Conservation (phyloP, 1,140 invertebrate genomes). For the Platyura marginata region DNA sequence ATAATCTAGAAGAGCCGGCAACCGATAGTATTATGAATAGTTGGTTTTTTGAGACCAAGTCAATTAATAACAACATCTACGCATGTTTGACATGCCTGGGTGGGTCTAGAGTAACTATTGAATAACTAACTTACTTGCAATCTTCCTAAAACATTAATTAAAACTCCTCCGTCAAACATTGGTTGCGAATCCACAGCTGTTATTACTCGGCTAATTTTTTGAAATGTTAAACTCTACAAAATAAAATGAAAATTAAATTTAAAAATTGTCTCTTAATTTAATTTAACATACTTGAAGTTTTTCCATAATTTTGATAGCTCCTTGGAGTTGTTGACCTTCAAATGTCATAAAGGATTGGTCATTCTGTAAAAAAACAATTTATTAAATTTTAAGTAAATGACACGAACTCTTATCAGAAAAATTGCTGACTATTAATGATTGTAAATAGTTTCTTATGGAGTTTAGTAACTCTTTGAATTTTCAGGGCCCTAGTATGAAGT, state of each 20-base stretch:
- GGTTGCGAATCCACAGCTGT: conserved; percentile 90
- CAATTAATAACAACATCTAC: no score
- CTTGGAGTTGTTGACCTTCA: conserved; percentile 81
- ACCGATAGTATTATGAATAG: no score
- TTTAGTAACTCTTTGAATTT: no score
- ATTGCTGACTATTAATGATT: no score
- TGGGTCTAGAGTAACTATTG: no score
- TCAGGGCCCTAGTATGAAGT: no score
- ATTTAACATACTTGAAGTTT: conserved; percentile 65
- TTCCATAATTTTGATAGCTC: conserved; percentile 82
- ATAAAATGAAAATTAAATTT: conserved; percentile 6
- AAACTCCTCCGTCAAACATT: conserved; percentile 84
- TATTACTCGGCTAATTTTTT: conserved; percentile 81
- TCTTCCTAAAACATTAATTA: conserved; percentile 85
- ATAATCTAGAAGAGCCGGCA: no score
- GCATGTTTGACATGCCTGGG: no score
- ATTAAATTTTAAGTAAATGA: neutral
- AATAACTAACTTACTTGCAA: conserved; percentile 72
- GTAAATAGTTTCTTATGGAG: no score
- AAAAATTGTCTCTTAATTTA: neutral
- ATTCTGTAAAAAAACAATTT: conserved; percentile 36
- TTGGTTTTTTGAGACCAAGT: no score
- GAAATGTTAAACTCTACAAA: conserved; percentile 67
- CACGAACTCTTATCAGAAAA: no score
- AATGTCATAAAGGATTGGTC: conserved; percentile 90